Base-by-base conservation (phyloP, 2,797 vertebrate species). In the Florisuga fusca region DNA sequence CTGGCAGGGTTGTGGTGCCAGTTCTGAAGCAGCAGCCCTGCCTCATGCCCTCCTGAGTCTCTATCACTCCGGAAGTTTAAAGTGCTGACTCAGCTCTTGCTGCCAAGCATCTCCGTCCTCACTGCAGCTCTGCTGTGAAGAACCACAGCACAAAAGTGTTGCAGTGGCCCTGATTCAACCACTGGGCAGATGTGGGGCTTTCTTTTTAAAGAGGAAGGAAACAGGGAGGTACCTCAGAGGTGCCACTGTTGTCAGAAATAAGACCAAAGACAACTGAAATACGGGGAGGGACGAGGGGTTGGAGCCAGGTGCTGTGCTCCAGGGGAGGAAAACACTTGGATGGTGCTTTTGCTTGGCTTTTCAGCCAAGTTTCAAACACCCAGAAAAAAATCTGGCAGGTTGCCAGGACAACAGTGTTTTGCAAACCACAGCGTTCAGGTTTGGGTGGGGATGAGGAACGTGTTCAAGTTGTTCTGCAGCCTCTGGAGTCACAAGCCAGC, bases 21-120 rank as follows among this genome's bases (percentile, higher is more conserved):
- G 66, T 84, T 80, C 89, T 89, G 71, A 90, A 68, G 73, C 64
- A 86, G 68, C 68, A 83, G 55, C 91, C 83, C 76, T 4, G 41
- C 51, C 92, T 81, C 38, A 55, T 90, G 92, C 90, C 90, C 72
- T 93, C 92, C 54, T 50, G 38, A 77, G 76, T 33, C 74, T 53
- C 31, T 50, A 18, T 22, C 76, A 15, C 72, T 84, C 67, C 67
- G 92, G 95, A 96, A 94, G 81, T n/a, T 84, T 57, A 43, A 76
- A 76, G 66, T 95, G 96, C 94, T 94, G 95, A 95, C 83, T 93
- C 91, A 93, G 89, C 55, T 59, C 87, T 75, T 94, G 36, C 84
- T 5, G 0, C 10, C 51, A 13, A 77, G 83, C 90, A 31, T 76
- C 33, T 51, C 75, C 62, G 41, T 54, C 95, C 89, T 66, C 6